Evolutionary conservation across 2,888 invertebrate species (phyloP), one percentile per base, ranked within the genome.

Genomic region (Chrysolina americana): DNA sequence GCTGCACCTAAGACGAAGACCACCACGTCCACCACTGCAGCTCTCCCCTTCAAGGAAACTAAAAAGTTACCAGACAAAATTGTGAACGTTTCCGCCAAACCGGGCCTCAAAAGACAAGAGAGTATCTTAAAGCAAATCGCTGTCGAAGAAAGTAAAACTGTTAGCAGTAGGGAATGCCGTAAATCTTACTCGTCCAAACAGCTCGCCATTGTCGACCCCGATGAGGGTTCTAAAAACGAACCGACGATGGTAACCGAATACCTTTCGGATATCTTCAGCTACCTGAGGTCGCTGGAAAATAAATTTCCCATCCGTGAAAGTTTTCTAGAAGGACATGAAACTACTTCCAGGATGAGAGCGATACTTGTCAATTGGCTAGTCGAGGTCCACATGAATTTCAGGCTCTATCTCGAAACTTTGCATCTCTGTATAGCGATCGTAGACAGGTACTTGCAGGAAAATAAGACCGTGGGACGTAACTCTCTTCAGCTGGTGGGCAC

Each of bases 311-410:
- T 98, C 73, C 87, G 89, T 50, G 86, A 88, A 19, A 90, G 93
- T 83, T 94, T 93, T 87, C 89, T 97, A 80, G 90, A 89, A 62
- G 92, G 91, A 47, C 94, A 94, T 75, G 88, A 91, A 89, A 90
- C 98, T 13, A 95, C 94, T 13, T 91, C 94, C 0, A 93, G 93
- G 83, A 98, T 98, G 98, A 91, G 98, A 77, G 90, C 94, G 15
- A 94, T 97, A 65, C 90, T 99, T 17, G 91, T 98, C 75, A 97
- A 98, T 87, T 99, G 98, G 98, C 89, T 99, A 69, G 94, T 96
- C 17, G 97, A 97, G 84, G 97, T 98, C 10, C 97, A 97, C 82
- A 89, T 91, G 66, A 94, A 96, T 85, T 98, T 98, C 88, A 93
- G 93, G 78, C 89, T 98, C 70, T 89, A 94, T 19, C 92, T 94